Percentiles rank a stretch among this genome's conserved stretches.
Conservation (phyloP, 2,797 vertebrate genomes). For the Synaphobranchus kaupii region DNA sequence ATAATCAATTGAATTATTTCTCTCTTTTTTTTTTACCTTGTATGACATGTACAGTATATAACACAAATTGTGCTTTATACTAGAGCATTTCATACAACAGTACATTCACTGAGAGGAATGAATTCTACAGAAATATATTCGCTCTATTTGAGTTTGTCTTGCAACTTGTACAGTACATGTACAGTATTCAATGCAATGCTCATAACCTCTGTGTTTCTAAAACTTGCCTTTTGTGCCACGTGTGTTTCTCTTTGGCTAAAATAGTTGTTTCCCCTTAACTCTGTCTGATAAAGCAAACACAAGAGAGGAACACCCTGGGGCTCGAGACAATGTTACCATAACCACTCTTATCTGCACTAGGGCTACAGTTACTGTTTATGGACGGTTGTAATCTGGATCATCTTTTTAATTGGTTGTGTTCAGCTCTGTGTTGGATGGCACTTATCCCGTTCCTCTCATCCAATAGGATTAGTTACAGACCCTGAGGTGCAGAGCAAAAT, state of each 20-base stretch:
- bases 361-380: slow-evolving; percentile 25
- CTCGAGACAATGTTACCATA: slow-evolving; percentile 33
- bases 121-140: too few species aligned
- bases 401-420: slow-evolving; percentile 56
- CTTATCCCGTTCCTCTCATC: slow-evolving; percentile 57
- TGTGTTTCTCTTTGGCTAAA: background rate
- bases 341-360: slow-evolving; percentile 39
- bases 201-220: background rate
- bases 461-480: slow-evolving; percentile 63
- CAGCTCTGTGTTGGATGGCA: slow-evolving; percentile 58
- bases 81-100: too few species aligned
- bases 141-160: background rate
- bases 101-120: too few species aligned
- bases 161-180: background rate
- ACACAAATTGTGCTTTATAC: too few species aligned
- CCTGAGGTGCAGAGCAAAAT: slow-evolving; percentile 48
- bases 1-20: too few species aligned
- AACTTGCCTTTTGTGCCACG: background rate
- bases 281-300: slow-evolving; percentile 39
- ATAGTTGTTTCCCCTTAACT: background rate
- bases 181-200: too few species aligned
- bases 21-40: too few species aligned
- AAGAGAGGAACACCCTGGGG: slow-evolving; percentile 13
- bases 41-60: too few species aligned
- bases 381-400: slow-evolving; percentile 53